These are phyloP conservation scores for Neomorphus geoffroyi DNA, from an alignment of 2,797 vertebrate species.

Conservation along the genomic window DNA sequence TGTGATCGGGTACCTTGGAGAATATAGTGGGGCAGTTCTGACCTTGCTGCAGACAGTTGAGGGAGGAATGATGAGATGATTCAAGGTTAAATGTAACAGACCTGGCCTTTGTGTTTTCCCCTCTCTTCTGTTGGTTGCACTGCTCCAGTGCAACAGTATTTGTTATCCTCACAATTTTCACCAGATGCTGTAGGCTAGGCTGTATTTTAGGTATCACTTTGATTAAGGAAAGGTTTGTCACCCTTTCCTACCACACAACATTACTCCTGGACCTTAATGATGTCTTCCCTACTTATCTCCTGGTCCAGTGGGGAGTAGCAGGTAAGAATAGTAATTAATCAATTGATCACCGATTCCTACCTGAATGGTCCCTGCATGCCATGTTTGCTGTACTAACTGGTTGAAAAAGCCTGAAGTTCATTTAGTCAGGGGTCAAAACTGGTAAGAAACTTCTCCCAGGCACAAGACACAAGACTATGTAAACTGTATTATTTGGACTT, in stretches of 20 bases:
- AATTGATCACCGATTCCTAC: not conserved
- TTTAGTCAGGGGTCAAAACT: not conserved
- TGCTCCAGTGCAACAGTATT: not conserved
- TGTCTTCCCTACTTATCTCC: not conserved
- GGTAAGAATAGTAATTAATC: not conserved
- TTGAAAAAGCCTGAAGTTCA: not conserved
- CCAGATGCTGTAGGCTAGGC: not conserved
- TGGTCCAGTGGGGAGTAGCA: not conserved
- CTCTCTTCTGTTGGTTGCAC: not conserved
- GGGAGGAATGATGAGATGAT: not conserved
- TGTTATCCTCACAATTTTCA: not conserved
- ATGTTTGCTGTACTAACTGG: not conserved
- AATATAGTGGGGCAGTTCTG: not conserved
- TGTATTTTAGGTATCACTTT: not conserved
- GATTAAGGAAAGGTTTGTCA: not conserved
- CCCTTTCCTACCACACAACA: not conserved
- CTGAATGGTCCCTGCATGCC: not conserved
- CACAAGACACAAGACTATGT: not conserved
- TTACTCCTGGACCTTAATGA: not conserved
- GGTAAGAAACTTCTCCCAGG: not conserved
- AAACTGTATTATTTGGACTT: not conserved
- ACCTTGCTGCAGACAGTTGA: not conserved
- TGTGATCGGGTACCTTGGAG: not conserved
- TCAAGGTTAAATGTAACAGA: not conserved
- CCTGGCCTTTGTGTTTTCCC: not conserved